A percentile compares a stretch with the other conserved stretches of the same genome.
phyloP scores from a whole-genome alignment of 35 echinoderm and acorn worm genomes.

The Ophioderma brevispina region DNA sequence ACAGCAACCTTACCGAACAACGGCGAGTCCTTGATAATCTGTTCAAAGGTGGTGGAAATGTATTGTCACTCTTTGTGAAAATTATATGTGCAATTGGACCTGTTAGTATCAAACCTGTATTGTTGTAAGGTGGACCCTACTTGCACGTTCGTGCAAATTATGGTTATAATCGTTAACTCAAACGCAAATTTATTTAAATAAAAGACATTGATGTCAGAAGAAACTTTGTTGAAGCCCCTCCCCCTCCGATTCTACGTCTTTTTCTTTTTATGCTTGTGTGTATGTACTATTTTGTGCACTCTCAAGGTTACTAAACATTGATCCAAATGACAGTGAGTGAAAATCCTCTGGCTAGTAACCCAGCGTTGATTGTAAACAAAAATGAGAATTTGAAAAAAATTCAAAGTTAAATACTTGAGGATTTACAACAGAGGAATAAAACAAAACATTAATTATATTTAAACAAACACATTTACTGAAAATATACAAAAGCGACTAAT shows the following conservation, averaged over 20 bases:
- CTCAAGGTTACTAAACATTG: conserved; percentile 11
- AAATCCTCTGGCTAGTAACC: background rate
- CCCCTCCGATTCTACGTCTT: background rate
- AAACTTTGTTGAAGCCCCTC: no score
- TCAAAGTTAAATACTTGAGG: background rate
- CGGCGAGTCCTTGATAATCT: conserved; percentile 9
- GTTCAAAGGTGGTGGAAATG: no score
- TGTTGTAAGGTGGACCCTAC: background rate
- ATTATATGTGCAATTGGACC: no score
- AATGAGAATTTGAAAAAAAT: background rate
- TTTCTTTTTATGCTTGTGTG: background rate
- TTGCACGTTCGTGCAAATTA: background rate
- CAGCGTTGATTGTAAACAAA: background rate
- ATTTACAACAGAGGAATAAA: no score
- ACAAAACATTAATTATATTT: background rate
- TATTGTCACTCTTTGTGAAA: no score
- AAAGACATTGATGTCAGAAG: no score
- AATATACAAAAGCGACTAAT: background rate
- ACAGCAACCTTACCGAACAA: background rate
- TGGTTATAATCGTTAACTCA: background rate
- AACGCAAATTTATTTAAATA: background rate
- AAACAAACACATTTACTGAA: background rate
- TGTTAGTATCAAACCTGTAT: background rate
- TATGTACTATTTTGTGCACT: conserved; percentile 1
- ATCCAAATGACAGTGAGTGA: background rate